These are phyloP conservation scores for Electrophaes corylata DNA, from an alignment of 2,888 invertebrate species.

Conservation along the genomic window DNA sequence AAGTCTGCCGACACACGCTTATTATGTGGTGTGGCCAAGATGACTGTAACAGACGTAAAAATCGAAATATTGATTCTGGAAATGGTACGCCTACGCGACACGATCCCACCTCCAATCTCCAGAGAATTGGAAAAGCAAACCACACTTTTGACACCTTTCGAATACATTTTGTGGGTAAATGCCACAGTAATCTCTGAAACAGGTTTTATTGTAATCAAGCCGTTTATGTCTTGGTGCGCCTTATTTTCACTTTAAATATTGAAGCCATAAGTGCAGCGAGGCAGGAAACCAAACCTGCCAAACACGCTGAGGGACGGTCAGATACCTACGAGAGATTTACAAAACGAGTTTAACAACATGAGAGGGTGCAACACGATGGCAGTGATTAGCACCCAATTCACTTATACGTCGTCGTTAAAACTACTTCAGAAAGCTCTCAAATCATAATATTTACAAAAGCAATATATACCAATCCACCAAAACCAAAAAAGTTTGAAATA, in stretches of 20 bases:
- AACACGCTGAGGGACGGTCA: constrained; percentile 16
- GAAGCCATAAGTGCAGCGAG: constrained; percentile 26
- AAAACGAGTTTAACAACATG: constrained; percentile 24
- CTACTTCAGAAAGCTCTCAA: background rate
- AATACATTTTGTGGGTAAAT: constrained; percentile 42
- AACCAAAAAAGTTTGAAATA: background rate
- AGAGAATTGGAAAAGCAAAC: constrained; percentile 50
- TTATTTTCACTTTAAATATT: constrained; percentile 31
- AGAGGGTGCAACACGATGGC: constrained; percentile 7
- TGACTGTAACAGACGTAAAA: constrained; percentile 37
- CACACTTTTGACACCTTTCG: constrained; percentile 57
- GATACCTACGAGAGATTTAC: constrained; percentile 22
- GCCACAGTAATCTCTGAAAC: constrained; percentile 44
- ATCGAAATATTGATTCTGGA: constrained; percentile 13
- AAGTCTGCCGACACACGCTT: constrained; percentile 66
- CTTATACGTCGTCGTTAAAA: background rate
- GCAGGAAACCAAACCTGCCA: constrained; percentile 27
- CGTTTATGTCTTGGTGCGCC: constrained; percentile 35
- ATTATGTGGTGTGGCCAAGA: constrained; percentile 41
- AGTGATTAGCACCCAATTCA: constrained; percentile 1
- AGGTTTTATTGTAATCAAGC: constrained; percentile 51
- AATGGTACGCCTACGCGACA: constrained; percentile 14
- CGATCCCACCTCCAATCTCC: constrained; percentile 29
- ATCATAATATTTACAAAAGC: background rate
- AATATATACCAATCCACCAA: too few species aligned